Conservation (phyloP, 2,888 invertebrate species). For the Lycophotia porphyrea region DNA sequence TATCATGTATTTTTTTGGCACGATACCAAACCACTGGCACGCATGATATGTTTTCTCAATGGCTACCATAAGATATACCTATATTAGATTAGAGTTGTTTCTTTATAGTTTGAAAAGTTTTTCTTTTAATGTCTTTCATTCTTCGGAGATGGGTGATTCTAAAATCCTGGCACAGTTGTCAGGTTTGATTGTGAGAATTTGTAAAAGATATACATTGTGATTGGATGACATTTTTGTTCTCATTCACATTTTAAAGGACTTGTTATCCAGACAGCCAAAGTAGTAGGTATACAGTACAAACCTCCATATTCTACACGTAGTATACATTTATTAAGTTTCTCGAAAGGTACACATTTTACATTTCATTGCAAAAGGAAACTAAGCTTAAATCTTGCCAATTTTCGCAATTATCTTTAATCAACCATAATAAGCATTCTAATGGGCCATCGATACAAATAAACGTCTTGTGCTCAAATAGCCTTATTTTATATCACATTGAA, state of each 20-base stretch:
- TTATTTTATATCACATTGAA: slow-evolving; percentile 71
- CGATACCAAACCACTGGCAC: slow-evolving; percentile 39
- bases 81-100: slow-evolving; percentile 20
- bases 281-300: too few relatives aligned
- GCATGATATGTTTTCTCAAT: slow-evolving; percentile 39
- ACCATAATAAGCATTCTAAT: slow-evolving; percentile 64
- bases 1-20: slow-evolving; percentile 44
- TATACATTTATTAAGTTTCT: slow-evolving; percentile 3
- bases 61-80: slow-evolving; percentile 29
- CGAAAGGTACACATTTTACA: slow-evolving; percentile 14
- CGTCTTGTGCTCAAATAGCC: slow-evolving; percentile 69
- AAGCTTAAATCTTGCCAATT: slow-evolving; percentile 41
- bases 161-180: neutral
- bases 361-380: slow-evolving; percentile 51
- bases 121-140: slow-evolving; percentile 6
- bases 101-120: slow-evolving; percentile 27
- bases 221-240: neutral
- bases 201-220: neutral
- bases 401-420: slow-evolving; percentile 64
- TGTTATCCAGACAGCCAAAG: neutral
- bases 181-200: slow-evolving; percentile 9
- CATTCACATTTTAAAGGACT: neutral
- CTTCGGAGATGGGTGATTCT: slow-evolving; percentile 4
- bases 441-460: slow-evolving; percentile 67
- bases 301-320: neutral